Evolutionary conservation across 2,888 invertebrate species (phyloP).

Genomic region (Euzetes globulus): DNA sequence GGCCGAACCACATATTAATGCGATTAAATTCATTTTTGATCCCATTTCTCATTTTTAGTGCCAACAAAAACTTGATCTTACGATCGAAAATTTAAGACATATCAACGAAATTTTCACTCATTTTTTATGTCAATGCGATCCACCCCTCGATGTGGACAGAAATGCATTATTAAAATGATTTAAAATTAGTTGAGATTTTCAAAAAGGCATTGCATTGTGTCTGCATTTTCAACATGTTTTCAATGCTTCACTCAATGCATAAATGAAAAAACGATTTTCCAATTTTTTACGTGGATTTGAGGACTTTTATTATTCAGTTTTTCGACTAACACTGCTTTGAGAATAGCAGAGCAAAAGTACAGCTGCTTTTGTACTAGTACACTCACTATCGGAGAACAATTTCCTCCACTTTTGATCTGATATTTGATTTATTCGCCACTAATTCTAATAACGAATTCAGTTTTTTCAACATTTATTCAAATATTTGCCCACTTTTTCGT

Average conservation of each 20-base stretch:
- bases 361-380: too few relatives aligned
- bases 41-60: neutral
- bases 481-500: too few relatives aligned
- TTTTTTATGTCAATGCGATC: neutral
- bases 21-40: neutral
- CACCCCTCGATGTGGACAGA: neutral
- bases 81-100: neutral
- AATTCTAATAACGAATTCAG: too few relatives aligned
- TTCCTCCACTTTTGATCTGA: too few relatives aligned
- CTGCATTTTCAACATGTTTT: neutral
- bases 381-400: too few relatives aligned
- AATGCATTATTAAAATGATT: neutral
- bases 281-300: constrained; percentile 12
- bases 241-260: neutral
- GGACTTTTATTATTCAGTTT: constrained; percentile 12
- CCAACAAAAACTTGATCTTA: neutral
- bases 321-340: too few relatives aligned
- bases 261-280: constrained; percentile 3
- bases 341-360: neutral
- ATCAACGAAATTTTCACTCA: too few relatives aligned
- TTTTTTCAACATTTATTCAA: too few relatives aligned
- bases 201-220: neutral
- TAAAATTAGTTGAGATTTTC: constrained; percentile 2
- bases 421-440: too few relatives aligned
- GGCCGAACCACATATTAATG: neutral